Base-by-base conservation (phyloP, 2,888 invertebrate species). In the Pandemis cinnamomeana region DNA sequence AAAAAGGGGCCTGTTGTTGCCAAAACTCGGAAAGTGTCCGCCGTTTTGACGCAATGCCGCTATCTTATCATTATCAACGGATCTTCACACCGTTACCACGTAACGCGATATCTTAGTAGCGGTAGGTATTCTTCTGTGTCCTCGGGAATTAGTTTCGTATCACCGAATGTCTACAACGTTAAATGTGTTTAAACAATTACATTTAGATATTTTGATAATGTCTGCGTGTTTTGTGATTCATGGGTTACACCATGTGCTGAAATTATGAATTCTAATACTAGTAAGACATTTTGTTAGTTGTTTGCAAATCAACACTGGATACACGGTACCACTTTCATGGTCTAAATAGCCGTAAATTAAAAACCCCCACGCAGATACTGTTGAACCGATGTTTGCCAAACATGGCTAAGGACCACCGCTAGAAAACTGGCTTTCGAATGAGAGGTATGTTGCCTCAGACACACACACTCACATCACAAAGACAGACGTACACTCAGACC, bases 51-150 rank as follows among this genome's bases (percentile, higher is more conserved):
- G 58, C 27, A 58, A 41, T 58, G 63, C 10, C 61, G 51, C 6
- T 48, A 60, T 72, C 68, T 69, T 69, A 70, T 73, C 72, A 36
- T 6, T 69, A 70, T 73, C 72, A 41, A 1, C 36, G 20, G 10
- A 53, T 62, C 61, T 61, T 11, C 13, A n/a, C 10, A 41, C 11
- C 58, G 41, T 67, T 63, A 48, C 42, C 20, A 48, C 64, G 51
- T 46, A 60, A 42, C 20, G 36, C 20, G 58, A 64, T 60, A 62
- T 7, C 67, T 7, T 7, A 10, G 27, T 36, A 36, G 27, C 27
- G 4, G 27, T 36, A 36, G 27, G 27, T 36, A 36, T 68, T 55
- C 64, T 27, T 11, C 53, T 68, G 27, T 68, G 36, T 48, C 64
- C 7, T 5, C 7, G 11, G 13, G 27, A 44, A 55, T 44, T 62